These are phyloP conservation scores for Glyphotaelius pellucidus DNA, from an alignment of 2,888 invertebrate species.

Conservation along the genomic window DNA sequence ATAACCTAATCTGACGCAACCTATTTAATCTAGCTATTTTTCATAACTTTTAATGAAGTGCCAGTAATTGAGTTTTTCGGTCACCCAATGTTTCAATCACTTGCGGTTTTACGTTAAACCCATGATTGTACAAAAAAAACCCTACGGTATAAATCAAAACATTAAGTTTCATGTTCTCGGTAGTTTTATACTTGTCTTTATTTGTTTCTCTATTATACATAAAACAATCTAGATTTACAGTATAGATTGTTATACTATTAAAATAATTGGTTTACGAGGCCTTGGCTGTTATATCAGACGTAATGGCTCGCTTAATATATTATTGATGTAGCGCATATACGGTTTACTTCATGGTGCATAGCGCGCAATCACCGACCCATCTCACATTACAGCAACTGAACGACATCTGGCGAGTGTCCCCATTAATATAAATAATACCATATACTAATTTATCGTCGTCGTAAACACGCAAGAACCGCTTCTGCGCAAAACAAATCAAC, in stretches of 20 bases:
- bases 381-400: conserved; percentile 13
- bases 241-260: not conserved
- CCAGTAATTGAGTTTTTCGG: too few species aligned
- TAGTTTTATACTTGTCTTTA: too few species aligned
- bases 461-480: not conserved
- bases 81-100: too few species aligned
- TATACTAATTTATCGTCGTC: conserved; percentile 7
- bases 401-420: conserved; percentile 6
- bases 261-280: not conserved
- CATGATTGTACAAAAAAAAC: too few species aligned
- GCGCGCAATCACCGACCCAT: not conserved
- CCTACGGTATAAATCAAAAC: too few species aligned
- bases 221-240: not conserved
- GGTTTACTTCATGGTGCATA: not conserved
- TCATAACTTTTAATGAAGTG: too few species aligned
- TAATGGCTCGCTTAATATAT: not conserved
- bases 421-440: not conserved
- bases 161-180: too few species aligned
- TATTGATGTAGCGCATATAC: not conserved
- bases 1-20: too few species aligned
- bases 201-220: not conserved
- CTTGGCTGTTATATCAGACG: not conserved
- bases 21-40: too few species aligned
- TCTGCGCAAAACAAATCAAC: not conserved
- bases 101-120: too few species aligned